Base-by-base conservation (phyloP, 2,888 invertebrate species). In the Rhamnusium bicolor region DNA sequence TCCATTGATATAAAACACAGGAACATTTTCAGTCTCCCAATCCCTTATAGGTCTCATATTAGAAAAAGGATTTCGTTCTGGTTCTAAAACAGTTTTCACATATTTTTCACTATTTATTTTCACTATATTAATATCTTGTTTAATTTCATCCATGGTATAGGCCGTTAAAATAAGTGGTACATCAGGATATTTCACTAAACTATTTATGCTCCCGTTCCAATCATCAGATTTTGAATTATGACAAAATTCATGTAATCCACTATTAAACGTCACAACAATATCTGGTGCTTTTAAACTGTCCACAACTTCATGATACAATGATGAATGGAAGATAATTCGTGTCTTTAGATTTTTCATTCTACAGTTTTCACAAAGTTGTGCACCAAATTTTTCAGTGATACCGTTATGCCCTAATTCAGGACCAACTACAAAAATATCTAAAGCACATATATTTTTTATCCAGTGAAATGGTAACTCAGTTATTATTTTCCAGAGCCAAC, bases 201-300 rank as follows among this genome's bases (percentile, higher is more conserved):
- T 74, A 7, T 78, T 71, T 29, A 87, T 69, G 51, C 85, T 83
- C 10, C 75, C 69, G 46, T 73, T 63, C 87, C 87, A 87, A 4
- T 79, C 76, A 74, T 86, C 83, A 29, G 67, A 65, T 40, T 32
- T 76, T 18, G 54, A 53, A 7, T 68, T 71, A 5, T 70, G 54
- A 19, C 79, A 71, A 71, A 76, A 82, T 72, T 85, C 85, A 77
- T 86, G 85, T 62, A 87, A 76, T 21, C 87, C 86, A 77, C 85
- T 85, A 74, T 87, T 87, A 71, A 86, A 85, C 0, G 83, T 84
- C 8, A 85, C 80, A 16, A 86, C 82, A 40, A 85, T 56, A 77
- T 86, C 83, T n/a, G 86, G 85, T 58, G 73, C 76, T 63, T 79
- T 54, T 24, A 81, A 58, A 24, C 72, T 51, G 40, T 76, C 71